Base-by-base conservation (phyloP, 2,113 vertebrate genomes). In the Himantopus leucocephalus region DNA sequence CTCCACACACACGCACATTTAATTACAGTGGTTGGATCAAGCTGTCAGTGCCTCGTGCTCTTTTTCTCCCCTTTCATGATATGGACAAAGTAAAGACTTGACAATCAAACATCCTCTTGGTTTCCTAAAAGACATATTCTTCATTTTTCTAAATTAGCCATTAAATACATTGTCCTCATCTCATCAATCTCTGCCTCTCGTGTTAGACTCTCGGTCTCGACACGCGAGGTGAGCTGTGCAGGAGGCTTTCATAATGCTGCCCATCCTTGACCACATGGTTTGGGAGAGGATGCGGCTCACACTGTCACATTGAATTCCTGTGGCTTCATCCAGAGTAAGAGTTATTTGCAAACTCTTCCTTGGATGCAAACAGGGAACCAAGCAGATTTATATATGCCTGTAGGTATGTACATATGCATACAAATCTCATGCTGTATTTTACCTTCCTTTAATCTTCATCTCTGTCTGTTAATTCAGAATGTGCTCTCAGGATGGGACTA, bases 121-220 rank as follows among this genome's bases (percentile, higher is more conserved):
- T 35, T 72, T 39, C 34, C 58, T 43, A 39, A 59, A 55, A 68
- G 10, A 55, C 2, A 1, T 3, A 1, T 27, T 50, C 84, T 9
- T 20, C 10, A 4, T 30, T 53, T 84, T 60, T 23, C 55, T 39
- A 14, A 60, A 52, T 47, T 3, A 83, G 6, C 35, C 62, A 10
- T 35, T 73, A 64, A 60, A 37, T 7, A 34, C 6, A 2, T 8
- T 3, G 2, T 30, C 60, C 27, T 53, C 24, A 16, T 20, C 22
- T 74, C 68, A 73, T 45, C 47, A 29, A 26, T 27, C 35, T 63
- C 30, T 7, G 4, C 55, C 19, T 37, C 26, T 53, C 62, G 3
- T 1, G 6, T 39, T 6, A 7, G 10, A 17, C 34, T 10, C 58
- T 6, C 3, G 2, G 6, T 4, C 21, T 35, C 27, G 4, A 53